These are phyloP conservation scores for Anguilla rostrata DNA, from an alignment of 2,113 vertebrate species.

Conservation along the genomic window DNA sequence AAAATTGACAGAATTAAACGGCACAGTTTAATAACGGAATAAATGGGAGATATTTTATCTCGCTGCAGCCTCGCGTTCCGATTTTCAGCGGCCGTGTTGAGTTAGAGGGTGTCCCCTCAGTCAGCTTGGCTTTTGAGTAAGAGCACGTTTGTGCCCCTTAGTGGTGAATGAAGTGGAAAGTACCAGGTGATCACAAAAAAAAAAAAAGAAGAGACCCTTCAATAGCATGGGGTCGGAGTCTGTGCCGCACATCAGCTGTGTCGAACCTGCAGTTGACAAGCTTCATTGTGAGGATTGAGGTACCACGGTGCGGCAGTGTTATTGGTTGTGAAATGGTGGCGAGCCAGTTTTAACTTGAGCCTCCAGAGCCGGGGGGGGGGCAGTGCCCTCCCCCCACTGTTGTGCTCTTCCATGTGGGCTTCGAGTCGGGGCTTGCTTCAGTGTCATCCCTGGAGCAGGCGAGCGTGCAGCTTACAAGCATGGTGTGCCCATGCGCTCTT, in stretches of 20 bases:
- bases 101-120: not conserved
- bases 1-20: not conserved
- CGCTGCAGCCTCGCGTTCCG: not conserved
- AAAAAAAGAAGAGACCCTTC: not conserved
- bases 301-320: not conserved
- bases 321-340: not conserved
- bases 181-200: not conserved
- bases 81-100: not conserved
- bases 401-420: constrained; percentile 7
- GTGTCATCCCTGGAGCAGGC: constrained; percentile 9
- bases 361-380: constrained; percentile 28
- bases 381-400: constrained; percentile 37
- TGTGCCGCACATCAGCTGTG: not conserved
- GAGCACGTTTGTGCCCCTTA: not conserved
- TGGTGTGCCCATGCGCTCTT: constrained; percentile 11
- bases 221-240: not conserved
- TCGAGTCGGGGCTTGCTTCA: constrained; percentile 48
- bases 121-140: not conserved
- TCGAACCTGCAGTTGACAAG: not conserved
- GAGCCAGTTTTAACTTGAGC: constrained; percentile 65
- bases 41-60: not conserved
- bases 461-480: not conserved
- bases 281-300: not conserved
- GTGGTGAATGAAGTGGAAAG: not conserved
- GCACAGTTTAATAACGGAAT: not conserved